Conservation (phyloP, 2,888 invertebrate genomes). For the Unio delphinus region DNA sequence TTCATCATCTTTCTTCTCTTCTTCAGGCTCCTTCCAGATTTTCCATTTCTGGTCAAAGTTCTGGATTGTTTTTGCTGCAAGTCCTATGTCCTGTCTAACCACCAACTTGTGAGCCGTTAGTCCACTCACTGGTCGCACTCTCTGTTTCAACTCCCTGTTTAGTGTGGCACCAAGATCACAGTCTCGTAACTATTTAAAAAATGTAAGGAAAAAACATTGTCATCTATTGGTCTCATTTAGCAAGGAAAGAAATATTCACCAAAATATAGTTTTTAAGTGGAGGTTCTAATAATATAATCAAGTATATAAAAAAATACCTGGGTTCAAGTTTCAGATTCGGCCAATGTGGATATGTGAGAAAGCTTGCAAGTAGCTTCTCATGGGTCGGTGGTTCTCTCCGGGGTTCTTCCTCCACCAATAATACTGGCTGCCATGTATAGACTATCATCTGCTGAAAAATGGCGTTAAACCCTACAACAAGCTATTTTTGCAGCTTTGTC, state of each 20-base stretch:
- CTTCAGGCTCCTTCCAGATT: conserved; percentile 80
- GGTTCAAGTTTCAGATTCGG: too few species aligned
- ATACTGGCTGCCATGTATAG: too few species aligned
- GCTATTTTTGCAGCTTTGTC: too few species aligned
- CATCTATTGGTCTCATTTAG: too few species aligned
- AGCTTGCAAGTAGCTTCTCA: too few species aligned
- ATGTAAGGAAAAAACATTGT: conserved; percentile 9
- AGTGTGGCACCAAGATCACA: conserved; percentile 96
- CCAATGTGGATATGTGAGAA: too few species aligned
- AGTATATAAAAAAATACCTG: too few species aligned
- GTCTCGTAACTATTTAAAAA: conserved; percentile 80
- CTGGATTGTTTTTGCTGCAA: conserved; percentile 92
- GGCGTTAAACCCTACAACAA: too few species aligned
- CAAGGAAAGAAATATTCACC: background rate
- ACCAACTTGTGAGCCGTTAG: conserved; percentile 66
- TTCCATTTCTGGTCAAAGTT: conserved; percentile 88
- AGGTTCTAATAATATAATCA: background rate
- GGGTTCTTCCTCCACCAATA: too few species aligned
- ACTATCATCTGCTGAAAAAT: too few species aligned
- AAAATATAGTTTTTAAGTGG: background rate
- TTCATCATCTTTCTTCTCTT: conserved; percentile 63
- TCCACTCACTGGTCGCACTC: conserved; percentile 83
- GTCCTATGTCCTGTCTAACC: conserved; percentile 90
- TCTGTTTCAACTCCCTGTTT: conserved; percentile 94
- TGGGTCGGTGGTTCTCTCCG: background rate